Percentiles rank a stretch among this genome's conserved stretches.
phyloP scores from a whole-genome alignment of 2,797 vertebrate genomes.

The Acanthurus tractus region DNA sequence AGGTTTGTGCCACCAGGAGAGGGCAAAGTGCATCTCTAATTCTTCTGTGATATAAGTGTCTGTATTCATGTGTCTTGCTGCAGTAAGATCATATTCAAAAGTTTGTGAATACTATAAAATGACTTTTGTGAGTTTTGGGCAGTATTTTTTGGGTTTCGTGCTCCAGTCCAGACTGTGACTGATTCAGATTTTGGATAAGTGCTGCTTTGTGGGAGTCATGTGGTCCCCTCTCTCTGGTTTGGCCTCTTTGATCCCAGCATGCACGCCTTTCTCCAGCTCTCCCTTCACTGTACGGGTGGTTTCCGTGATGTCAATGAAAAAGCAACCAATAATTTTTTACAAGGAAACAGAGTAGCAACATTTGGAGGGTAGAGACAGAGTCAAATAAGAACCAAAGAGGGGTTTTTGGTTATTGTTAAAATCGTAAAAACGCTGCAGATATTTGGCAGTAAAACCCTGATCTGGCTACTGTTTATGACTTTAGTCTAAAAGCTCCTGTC shows the following conservation, averaged over 20 bases:
- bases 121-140: constrained; percentile 55
- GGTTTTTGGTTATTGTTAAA: constrained; percentile 64
- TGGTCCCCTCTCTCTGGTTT: constrained; percentile 62
- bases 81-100: constrained; percentile 29
- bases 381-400: constrained; percentile 53
- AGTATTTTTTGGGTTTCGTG: constrained; percentile 30
- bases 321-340: constrained; percentile 73
- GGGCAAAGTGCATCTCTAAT: neutral
- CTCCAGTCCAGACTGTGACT: constrained; percentile 39
- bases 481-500: constrained; percentile 47
- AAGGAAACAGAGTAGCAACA: constrained; percentile 74
- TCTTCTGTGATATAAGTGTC: neutral
- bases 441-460: constrained; percentile 62
- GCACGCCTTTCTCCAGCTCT: constrained; percentile 62
- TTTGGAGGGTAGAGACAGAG: constrained; percentile 65
- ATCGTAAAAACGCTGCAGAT: constrained; percentile 49
- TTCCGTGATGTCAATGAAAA: constrained; percentile 81
- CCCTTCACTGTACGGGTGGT: constrained; percentile 65
- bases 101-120: constrained; percentile 41
- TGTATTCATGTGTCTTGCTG: neutral
- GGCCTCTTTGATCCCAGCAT: constrained; percentile 70
- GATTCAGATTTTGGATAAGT: constrained; percentile 62
- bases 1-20: constrained; percentile 69
- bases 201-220: constrained; percentile 59
- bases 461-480: constrained; percentile 61